phyloP scores from a whole-genome alignment of 92 coral and sea anemone genomes.

The Plumapathes pennacea region DNA sequence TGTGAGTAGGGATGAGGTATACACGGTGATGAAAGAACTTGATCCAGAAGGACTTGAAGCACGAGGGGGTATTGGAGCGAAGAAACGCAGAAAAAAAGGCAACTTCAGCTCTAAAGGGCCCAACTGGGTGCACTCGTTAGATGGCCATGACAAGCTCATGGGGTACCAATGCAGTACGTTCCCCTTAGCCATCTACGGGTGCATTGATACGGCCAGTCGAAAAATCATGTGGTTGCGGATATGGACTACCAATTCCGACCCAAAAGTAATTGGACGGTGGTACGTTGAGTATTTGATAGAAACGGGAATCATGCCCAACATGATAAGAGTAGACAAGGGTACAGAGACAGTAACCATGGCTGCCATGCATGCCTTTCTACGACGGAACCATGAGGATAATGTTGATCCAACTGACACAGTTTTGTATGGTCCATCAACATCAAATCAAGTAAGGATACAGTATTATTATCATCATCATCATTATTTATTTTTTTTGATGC shows the following conservation, averaged over 20 bases:
- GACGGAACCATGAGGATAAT: neutral
- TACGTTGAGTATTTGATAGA: conserved; percentile 1
- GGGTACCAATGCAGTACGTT: too few species aligned
- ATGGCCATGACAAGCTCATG: too few species aligned
- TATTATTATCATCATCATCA: too few species aligned
- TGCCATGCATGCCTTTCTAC: conserved; percentile 1
- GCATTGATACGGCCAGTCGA: conserved; percentile 6
- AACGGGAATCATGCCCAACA: conserved; percentile 1
- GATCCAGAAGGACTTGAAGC: conserved; percentile 3
- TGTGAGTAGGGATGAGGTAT: neutral
- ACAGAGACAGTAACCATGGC: conserved; percentile 1
- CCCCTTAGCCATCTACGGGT: conserved; percentile 2
- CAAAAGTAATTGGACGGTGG: conserved; percentile 1
- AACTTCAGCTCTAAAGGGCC: too few species aligned
- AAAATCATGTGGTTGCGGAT: conserved; percentile 5
- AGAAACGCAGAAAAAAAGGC: too few species aligned
- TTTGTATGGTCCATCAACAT: conserved; percentile 6
- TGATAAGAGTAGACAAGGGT: conserved; percentile 7
- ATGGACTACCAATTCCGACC: conserved; percentile 10
- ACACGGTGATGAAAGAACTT: conserved; percentile 2
- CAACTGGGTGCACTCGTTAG: too few species aligned
- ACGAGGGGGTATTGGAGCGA: too few species aligned
- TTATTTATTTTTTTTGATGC: too few species aligned
- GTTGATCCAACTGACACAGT: conserved; percentile 17
- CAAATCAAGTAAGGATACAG: conserved; percentile 14